Evolutionary conservation across 2,888 invertebrate species (phyloP), one percentile per base, ranked within the genome.

Genomic region (Diplolepis rosae): DNA sequence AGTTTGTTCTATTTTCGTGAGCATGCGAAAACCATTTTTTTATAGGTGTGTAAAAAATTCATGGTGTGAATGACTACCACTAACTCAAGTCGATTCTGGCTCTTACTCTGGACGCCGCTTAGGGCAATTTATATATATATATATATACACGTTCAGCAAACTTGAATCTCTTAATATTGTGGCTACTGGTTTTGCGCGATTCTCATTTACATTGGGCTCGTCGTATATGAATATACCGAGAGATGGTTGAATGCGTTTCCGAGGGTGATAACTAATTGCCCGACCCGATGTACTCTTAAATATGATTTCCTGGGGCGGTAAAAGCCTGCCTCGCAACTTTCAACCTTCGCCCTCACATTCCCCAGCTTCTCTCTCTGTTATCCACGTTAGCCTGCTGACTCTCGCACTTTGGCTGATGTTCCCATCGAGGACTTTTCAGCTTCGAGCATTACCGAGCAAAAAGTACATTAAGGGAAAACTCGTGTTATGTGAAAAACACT

Each of bases 201-300:
- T 66, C 73, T 74, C 70, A 73, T 74, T 77, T 73, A 71, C 76
- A 77, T 74, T 73, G 70, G 28, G n/a, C 52, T 52, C 69, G 65
- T 65, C 74, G 70, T 71, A 73, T 71, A 74, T 67, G 70, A 77
- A 74, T 42, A 71, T 45, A 42, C 48, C 48, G 65, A 66, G 67
- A 74, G 70, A 69, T 72, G 69, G 69, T 70, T 69, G 73, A 73
- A 56, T 71, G 71, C 70, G 65, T 70, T 73, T 77, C 73, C 74
- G 71, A 73, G 76, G 70, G 77, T 76, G 72, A 81, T 77, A 76
- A 77, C 78, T 81, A 83, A 82, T 83, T 82, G 79, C 80, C 73
- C 79, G 77, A 75, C 73, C 76, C 80, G 70, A 73, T 78, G 73
- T 77, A 74, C 77, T 80, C 77, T 82, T 78, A 79, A 82, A 81